phyloP scores from a whole-genome alignment of 2,888 invertebrate species.

The Euzophera pinguis region DNA sequence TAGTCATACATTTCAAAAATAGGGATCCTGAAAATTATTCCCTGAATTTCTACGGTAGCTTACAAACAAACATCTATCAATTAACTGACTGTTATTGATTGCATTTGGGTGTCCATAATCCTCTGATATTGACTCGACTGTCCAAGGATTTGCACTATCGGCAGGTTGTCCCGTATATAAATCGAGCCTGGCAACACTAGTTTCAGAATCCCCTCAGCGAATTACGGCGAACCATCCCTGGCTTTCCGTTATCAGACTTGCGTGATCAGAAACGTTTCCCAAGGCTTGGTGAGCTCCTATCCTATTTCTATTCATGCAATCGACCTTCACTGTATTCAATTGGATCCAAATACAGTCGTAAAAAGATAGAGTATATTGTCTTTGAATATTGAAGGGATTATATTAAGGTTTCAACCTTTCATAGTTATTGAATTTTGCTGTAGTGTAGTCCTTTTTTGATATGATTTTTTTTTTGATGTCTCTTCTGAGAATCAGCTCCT shows the following conservation, averaged over 20 bases:
- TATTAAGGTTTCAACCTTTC: slow-evolving; percentile 8
- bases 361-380: slow-evolving; percentile 5
- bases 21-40: too few relatives aligned
- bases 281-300: slow-evolving; percentile 3
- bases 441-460: background rate
- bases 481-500: background rate
- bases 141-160: background rate
- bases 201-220: slow-evolving; percentile 41
- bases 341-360: slow-evolving; percentile 5
- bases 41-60: too few relatives aligned
- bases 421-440: background rate
- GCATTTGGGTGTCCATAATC: background rate
- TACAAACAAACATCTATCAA: slow-evolving; percentile 9
- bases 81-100: background rate
- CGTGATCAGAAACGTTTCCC: slow-evolving; percentile 4
- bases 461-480: background rate
- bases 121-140: background rate
- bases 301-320: slow-evolving; percentile 12
- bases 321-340: slow-evolving; percentile 5
- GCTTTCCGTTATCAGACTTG: slow-evolving; percentile 23
- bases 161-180: background rate
- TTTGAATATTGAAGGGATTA: slow-evolving; percentile 8
- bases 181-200: background rate
- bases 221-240: slow-evolving; percentile 40
- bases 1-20: too few relatives aligned